Conservation (phyloP, 2,888 invertebrate species). For the Anaspis maculata region DNA sequence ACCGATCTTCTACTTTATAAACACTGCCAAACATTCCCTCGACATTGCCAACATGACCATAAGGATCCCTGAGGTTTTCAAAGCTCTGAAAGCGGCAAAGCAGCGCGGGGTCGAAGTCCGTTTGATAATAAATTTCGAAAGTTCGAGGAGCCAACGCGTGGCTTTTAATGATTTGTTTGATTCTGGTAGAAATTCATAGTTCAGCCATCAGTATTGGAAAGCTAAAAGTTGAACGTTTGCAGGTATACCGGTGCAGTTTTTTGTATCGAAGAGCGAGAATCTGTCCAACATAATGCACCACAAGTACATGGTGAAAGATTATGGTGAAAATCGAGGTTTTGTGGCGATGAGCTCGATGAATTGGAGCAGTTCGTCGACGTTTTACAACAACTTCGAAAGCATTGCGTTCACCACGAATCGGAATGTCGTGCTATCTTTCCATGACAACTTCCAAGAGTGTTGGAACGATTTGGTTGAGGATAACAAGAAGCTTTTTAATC, state of each 20-base stretch:
- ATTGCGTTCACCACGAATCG: constrained; percentile 28
- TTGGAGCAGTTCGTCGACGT: constrained; percentile 22
- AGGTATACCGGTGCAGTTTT: constrained; percentile 25
- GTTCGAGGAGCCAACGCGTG: background rate
- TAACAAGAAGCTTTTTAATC: no score
- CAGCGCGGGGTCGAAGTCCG: constrained; percentile 29
- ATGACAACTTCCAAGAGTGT: constrained; percentile 27
- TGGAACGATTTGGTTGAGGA: no score
- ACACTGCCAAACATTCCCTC: constrained; percentile 24
- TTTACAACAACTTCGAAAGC: constrained; percentile 33
- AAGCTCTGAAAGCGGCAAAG: constrained; percentile 22
- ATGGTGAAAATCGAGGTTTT: constrained; percentile 20
- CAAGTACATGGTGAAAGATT: constrained; percentile 37
- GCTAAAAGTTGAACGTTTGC: constrained; percentile 13
- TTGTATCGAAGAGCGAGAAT: constrained; percentile 19
- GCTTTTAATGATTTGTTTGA: constrained; percentile 18
- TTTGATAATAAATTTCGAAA: constrained; percentile 27
- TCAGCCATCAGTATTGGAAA: background rate
- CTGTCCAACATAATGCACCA: constrained; percentile 33
- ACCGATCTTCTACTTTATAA: constrained; percentile 31
- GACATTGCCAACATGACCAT: constrained; percentile 31
- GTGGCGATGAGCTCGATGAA: constrained; percentile 34
- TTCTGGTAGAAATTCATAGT: constrained; percentile 16
- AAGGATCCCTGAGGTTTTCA: constrained; percentile 19
- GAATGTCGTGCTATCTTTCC: constrained; percentile 22